Conservation (phyloP, 2,113 vertebrate genomes). For the Brachirus orientalis region DNA sequence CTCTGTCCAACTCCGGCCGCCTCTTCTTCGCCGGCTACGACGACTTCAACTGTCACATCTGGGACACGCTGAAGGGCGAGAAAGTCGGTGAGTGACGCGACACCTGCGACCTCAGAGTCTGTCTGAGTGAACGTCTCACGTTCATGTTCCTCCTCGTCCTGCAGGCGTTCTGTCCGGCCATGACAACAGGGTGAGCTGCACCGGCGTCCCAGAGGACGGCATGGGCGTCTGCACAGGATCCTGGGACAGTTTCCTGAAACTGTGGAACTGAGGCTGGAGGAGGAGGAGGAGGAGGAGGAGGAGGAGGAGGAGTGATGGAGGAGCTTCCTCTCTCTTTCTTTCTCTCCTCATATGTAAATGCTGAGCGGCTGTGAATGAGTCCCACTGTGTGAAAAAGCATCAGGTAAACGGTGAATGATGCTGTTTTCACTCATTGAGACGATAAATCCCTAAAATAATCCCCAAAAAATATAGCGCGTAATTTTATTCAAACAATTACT, state of each 20-base stretch:
- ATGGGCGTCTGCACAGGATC: conserved; percentile 99
- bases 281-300: conserved; percentile 1
- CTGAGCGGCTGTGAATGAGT: conserved; percentile 34
- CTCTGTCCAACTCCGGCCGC: conserved; percentile 92
- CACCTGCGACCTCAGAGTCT: no score
- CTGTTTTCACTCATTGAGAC: conserved; percentile 6
- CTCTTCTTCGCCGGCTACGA: conserved; percentile 95
- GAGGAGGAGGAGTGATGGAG: conserved; percentile 4
- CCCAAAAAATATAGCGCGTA: conserved; percentile 39
- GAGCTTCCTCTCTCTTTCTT: conserved; percentile 27
- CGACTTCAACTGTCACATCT: conserved; percentile 98
- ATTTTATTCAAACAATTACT: conserved; percentile 26
- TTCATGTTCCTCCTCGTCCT: background rate
- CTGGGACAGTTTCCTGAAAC: conserved; percentile 97
- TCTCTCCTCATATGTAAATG: conserved; percentile 47
- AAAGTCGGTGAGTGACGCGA: conserved; percentile 86
- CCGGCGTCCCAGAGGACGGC: conserved; percentile 92
- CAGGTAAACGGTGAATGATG: conserved; percentile 33
- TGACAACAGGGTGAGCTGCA: conserved; percentile 98
- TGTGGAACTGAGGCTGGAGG: conserved; percentile 81
- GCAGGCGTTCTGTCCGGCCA: conserved; percentile 96
- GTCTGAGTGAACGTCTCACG: background rate
- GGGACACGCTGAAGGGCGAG: conserved; percentile 95
- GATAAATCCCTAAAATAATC: no score
- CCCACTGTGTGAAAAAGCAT: conserved; percentile 46